phyloP scores from a whole-genome alignment of 1,140 invertebrate genomes.

The Zaprionus ornatus region DNA sequence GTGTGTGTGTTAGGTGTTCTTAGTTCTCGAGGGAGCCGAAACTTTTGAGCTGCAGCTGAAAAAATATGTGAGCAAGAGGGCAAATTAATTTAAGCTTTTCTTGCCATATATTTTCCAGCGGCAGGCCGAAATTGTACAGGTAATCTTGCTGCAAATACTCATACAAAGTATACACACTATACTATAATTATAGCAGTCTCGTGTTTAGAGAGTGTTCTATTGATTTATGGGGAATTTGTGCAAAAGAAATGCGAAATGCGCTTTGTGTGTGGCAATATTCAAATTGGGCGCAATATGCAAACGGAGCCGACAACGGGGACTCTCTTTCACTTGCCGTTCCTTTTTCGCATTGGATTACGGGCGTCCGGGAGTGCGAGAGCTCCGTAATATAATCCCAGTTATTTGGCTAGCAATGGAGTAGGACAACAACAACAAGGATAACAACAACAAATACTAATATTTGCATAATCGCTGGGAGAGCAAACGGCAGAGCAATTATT shows the following conservation, averaged over 20 bases:
- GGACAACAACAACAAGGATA: conserved; percentile 34
- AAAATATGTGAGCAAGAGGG: not conserved
- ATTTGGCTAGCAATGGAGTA: conserved; percentile 57
- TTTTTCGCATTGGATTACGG: conserved; percentile 22
- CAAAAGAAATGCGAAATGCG: conserved; percentile 10
- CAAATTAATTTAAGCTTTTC: conserved; percentile 3
- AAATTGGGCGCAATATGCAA: conserved; percentile 74
- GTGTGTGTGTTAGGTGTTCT: not conserved
- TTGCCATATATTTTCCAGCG: not conserved
- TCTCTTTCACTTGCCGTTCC: conserved; percentile 72
- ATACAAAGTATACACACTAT: not conserved
- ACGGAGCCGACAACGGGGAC: conserved; percentile 34
- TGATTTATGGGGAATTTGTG: conserved; percentile 65
- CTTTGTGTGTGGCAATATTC: conserved; percentile 71
- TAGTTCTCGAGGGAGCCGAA: not conserved
- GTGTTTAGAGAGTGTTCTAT: conserved; percentile 26
- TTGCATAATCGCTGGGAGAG: conserved; percentile 79
- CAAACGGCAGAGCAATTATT: conserved; percentile 77
- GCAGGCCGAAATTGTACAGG: not conserved
- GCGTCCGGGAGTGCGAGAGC: not conserved
- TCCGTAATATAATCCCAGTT: conserved; percentile 57
- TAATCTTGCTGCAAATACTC: not conserved
- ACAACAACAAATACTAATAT: conserved; percentile 67
- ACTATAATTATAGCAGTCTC: conserved; percentile 35
- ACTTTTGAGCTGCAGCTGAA: not conserved